Percentiles rank a stretch among this genome's conserved stretches.
Conservation (phyloP, 2,113 vertebrate species). For the Perca fluviatilis region DNA sequence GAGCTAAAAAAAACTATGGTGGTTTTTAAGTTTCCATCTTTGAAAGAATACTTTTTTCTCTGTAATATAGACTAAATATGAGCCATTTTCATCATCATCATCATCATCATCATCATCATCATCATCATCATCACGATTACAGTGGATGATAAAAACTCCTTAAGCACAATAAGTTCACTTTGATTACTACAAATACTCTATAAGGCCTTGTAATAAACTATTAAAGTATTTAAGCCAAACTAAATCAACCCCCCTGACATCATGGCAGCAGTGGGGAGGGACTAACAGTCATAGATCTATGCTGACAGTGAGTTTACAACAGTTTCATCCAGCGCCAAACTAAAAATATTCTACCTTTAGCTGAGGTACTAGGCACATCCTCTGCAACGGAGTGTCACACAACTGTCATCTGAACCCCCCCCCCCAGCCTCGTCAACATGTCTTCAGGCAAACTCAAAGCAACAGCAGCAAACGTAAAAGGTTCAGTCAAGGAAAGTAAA, state of each 20-base stretch:
- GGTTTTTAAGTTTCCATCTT: background rate
- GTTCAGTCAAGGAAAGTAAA: too few relatives aligned
- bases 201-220: background rate
- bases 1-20: background rate
- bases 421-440: too few relatives aligned
- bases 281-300: background rate
- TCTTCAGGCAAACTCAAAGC: too few relatives aligned
- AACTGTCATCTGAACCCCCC: background rate
- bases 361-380: constrained; percentile 59
- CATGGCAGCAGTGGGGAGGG: background rate
- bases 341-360: constrained; percentile 69
- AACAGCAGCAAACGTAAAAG: background rate
- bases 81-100: background rate
- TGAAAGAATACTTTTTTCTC: background rate
- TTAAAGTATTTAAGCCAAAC: background rate
- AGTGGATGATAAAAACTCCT: too few relatives aligned
- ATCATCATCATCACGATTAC: too few relatives aligned
- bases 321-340: constrained; percentile 54
- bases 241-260: background rate
- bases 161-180: background rate
- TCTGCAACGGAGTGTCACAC: constrained; percentile 25
- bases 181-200: background rate
- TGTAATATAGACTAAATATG: background rate
- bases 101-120: too few relatives aligned
- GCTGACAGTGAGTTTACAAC: constrained; percentile 15